Base-by-base conservation (phyloP, 2,888 invertebrate species). In the Agriopis aurantiaria region DNA sequence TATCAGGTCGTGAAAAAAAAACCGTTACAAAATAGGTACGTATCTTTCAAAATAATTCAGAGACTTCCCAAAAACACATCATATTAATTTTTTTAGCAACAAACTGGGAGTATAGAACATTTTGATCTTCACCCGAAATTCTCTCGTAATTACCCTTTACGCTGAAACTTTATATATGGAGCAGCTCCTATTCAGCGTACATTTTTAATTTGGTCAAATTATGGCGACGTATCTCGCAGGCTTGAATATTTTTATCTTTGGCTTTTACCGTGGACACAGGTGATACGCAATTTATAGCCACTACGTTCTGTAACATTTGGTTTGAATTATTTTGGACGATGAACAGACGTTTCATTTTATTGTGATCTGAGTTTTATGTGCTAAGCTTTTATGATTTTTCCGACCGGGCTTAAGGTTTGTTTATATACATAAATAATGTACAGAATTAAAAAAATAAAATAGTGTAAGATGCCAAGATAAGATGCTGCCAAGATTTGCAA, bases 151-250 rank as follows among this genome's bases (percentile, higher is more conserved):
- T 69, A 69, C 68, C 49, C 63, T 71, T 65, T 68, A 62, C 70
- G 61, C 33, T 65, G 52, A 53, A 64, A 59, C 23, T 61, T 71
- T 73, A 75, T 74, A 70, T 72, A 75, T 68, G 71, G 67, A 67
- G 56, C 63, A 60, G 33, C 68, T 51, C 53, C 62, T 64, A 70
- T 71, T 72, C 67, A 52, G 49, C 58, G 60, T 74, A 67, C 63
- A 72, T 75, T 75, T 75, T 77, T 71, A 75, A 75, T 74, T 74
- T 65, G 56, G 59, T 56, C 48, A 52, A 63, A 71, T 70, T 73
- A 70, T 62, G 66, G 66, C 45, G 49, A 7, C 65, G 68, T 74
- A 71, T 71, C 52, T 73, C 59, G 52, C 40, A 48, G 55, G 62
- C 66, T 64, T 46, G 53, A 67, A 68, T 69, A 69, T 69, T 75